These are phyloP conservation scores for Myrmophylax atrothorax DNA, from an alignment of 2,113 vertebrate genomes.

Conservation along the genomic window DNA sequence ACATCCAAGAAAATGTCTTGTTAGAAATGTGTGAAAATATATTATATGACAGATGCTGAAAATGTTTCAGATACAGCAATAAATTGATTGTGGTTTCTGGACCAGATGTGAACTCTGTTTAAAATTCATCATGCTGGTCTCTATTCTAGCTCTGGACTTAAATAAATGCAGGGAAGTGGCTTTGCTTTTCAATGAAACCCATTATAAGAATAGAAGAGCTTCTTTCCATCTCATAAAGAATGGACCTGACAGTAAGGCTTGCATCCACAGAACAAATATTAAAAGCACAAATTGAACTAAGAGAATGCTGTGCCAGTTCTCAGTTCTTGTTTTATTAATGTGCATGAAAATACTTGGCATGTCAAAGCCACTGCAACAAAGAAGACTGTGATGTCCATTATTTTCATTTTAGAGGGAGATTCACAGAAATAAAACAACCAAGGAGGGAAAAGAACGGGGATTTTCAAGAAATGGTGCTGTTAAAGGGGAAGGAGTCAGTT, in stretches of 20 bases:
- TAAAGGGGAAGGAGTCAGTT: not conserved
- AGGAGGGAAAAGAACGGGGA: not conserved
- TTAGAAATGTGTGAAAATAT: conserved; percentile 80
- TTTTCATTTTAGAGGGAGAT: conserved; percentile 12
- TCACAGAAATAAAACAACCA: not conserved
- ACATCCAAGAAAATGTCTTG: conserved; percentile 77
- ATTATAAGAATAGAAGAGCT: conserved; percentile 51
- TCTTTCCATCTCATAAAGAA: conserved; percentile 40
- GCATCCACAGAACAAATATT: not conserved
- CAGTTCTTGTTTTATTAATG: conserved; percentile 24
- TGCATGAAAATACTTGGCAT: conserved; percentile 29
- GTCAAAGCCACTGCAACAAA: not conserved
- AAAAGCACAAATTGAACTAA: conserved; percentile 27
- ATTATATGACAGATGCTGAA: conserved; percentile 77
- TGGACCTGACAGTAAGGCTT: conserved; percentile 38
- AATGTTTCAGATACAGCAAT: conserved; percentile 77
- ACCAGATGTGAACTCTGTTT: conserved; percentile 77
- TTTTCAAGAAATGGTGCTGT: not conserved
- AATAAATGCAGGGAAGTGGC: conserved; percentile 65
- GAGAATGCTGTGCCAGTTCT: not conserved
- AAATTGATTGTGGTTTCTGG: conserved; percentile 75
- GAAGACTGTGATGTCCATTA: not conserved
- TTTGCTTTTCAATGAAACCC: conserved; percentile 57
- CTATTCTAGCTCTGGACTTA: conserved; percentile 55
- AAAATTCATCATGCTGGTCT: conserved; percentile 71